These are phyloP conservation scores for Ptychochromis oligacanthus DNA, from an alignment of 2,113 vertebrate genomes.

Conservation along the genomic window DNA sequence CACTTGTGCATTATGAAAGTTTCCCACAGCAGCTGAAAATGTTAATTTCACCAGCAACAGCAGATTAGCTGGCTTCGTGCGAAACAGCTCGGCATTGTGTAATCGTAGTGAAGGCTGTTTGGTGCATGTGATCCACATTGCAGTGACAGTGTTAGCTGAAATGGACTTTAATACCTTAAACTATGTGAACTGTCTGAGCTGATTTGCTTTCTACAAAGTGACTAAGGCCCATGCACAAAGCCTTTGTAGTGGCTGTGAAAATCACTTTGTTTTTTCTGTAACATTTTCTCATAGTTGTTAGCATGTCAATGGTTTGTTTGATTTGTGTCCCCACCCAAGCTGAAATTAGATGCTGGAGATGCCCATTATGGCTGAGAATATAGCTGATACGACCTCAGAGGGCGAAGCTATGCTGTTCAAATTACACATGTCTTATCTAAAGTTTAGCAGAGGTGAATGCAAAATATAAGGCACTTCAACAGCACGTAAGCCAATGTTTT, in stretches of 20 bases:
- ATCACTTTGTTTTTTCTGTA: not conserved
- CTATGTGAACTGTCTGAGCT: constrained; percentile 64
- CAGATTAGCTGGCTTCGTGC: not conserved
- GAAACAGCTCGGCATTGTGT: not conserved
- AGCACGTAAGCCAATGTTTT: not conserved
- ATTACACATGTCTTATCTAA: not conserved
- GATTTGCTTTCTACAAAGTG: constrained; percentile 26
- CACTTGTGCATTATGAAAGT: not conserved
- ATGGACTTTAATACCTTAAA: constrained; percentile 59
- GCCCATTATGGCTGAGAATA: not conserved
- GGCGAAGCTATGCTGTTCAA: not conserved
- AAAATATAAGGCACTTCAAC: not conserved
- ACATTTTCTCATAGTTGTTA: not conserved
- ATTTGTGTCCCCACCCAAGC: constrained; percentile 28
- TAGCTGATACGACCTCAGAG: not conserved
- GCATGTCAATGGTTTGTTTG: constrained; percentile 22
- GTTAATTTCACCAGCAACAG: not conserved
- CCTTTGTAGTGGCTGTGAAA: constrained; percentile 10
- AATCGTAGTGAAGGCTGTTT: constrained; percentile 21
- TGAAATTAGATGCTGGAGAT: constrained; percentile 23
- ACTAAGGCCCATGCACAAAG: constrained; percentile 6
- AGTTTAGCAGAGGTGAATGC: not conserved
- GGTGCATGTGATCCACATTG: constrained; percentile 44
- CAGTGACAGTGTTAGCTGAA: constrained; percentile 27
- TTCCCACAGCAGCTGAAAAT: constrained; percentile 14